A percentile compares a stretch with the other conserved stretches of the same genome.
Evolutionary conservation across 2,113 vertebrate species (phyloP).

Genomic region (Odontesthes bonariensis): DNA sequence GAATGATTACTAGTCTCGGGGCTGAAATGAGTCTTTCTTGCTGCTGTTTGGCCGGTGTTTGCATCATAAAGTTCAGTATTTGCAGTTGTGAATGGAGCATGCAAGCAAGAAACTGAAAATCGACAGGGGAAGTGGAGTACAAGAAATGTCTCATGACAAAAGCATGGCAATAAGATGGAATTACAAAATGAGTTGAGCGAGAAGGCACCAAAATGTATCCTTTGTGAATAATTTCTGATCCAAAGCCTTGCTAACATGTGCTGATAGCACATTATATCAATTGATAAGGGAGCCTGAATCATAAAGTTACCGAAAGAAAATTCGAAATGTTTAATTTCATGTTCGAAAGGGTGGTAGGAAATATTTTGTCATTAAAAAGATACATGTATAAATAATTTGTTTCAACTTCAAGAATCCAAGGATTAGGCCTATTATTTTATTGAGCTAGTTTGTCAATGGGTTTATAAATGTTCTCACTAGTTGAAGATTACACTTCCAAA

Average conservation of each 20-base stretch:
- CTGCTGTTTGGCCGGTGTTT: conserved; percentile 49
- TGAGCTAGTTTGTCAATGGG: not conserved
- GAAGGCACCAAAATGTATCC: conserved; percentile 2
- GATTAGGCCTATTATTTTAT: not conserved
- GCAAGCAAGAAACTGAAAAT: conserved; percentile 12
- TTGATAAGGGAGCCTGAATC: not conserved
- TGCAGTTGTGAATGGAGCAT: conserved; percentile 25
- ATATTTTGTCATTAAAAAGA: not conserved
- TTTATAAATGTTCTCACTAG: conserved; percentile 7
- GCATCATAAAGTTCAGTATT: conserved; percentile 63
- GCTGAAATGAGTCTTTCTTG: conserved; percentile 47
- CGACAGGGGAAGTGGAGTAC: conserved; percentile 33
- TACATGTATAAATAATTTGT: not conserved
- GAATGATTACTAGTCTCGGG: conserved; percentile 30
- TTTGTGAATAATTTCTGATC: conserved; percentile 16
- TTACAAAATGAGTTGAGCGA: not conserved
- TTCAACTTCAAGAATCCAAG: not conserved
- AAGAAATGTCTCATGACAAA: conserved; percentile 25
- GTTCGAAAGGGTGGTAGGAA: not conserved
- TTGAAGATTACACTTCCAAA: too few relatives aligned
- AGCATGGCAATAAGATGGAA: conserved; percentile 24
- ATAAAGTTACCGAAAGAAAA: too few relatives aligned
- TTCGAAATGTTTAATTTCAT: too few relatives aligned
- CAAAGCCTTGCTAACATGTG: not conserved
- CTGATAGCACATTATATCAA: not conserved